phyloP scores from a whole-genome alignment of 1,140 invertebrate species.

The Macrosteles quadrilineatus region DNA sequence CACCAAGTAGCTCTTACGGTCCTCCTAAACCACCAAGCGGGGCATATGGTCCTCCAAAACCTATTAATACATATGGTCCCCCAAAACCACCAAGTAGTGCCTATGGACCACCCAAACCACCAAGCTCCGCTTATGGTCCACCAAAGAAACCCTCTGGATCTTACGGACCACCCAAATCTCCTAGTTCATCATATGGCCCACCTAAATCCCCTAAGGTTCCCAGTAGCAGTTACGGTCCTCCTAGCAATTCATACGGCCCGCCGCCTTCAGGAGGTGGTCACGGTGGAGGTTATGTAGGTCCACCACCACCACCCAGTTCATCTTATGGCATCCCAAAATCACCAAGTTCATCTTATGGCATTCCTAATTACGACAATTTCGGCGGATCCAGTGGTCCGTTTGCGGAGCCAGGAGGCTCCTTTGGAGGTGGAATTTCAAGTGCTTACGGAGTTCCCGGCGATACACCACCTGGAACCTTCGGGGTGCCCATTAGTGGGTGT shows the following conservation, averaged over 20 bases:
- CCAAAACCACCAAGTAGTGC: slow-evolving; percentile 14
- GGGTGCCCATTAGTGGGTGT: slow-evolving; percentile 39
- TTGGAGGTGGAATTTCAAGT: slow-evolving; percentile 9
- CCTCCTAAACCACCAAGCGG: slow-evolving; percentile 13
- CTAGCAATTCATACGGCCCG: slow-evolving; percentile 38
- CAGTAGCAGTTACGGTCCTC: slow-evolving; percentile 30
- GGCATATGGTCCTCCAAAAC: slow-evolving; percentile 25
- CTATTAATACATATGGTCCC: slow-evolving; percentile 30
- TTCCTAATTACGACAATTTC: not conserved
- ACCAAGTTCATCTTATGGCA: slow-evolving; percentile 18
- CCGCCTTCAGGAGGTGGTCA: slow-evolving; percentile 34
- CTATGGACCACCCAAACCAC: slow-evolving; percentile 37
- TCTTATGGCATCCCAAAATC: not conserved
- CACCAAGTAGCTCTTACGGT: slow-evolving; percentile 32
- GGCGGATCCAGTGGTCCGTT: slow-evolving; percentile 25
- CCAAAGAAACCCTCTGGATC: slow-evolving; percentile 26
- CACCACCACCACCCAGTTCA: slow-evolving; percentile 15
- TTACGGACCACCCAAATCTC: slow-evolving; percentile 23
- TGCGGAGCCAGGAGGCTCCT: slow-evolving; percentile 21
- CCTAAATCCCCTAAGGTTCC: slow-evolving; percentile 31
- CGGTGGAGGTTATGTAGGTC: slow-evolving; percentile 17
- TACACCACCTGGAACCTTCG: slow-evolving; percentile 37
- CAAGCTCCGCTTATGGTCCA: slow-evolving; percentile 37
- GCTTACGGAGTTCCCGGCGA: slow-evolving; percentile 26
- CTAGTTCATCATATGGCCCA: slow-evolving; percentile 35